Conservation (phyloP, 2,113 vertebrate species). For the Actenoides lindsayi region DNA sequence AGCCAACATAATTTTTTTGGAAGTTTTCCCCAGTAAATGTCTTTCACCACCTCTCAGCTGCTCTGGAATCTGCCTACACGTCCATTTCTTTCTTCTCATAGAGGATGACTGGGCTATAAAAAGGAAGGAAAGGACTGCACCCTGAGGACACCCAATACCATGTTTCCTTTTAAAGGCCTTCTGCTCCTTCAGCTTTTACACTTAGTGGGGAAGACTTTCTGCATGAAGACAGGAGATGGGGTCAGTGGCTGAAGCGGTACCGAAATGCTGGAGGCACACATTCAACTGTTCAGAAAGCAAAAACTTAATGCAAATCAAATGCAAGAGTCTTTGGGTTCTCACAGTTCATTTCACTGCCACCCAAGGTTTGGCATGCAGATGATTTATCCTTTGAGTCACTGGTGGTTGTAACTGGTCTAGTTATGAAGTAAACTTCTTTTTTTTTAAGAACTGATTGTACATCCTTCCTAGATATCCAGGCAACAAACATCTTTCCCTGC, state of each 20-base stretch:
- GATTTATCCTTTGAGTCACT: not conserved
- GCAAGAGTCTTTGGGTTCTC: not conserved
- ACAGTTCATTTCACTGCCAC: not conserved
- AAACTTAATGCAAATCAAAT: not conserved
- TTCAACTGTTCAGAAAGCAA: not conserved
- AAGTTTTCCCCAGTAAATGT: not conserved
- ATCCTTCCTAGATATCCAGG: not conserved
- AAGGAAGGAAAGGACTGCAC: not conserved
- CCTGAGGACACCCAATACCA: not conserved
- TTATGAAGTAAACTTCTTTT: not conserved
- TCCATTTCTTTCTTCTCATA: not conserved
- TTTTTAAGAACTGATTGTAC: not conserved
- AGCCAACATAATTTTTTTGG: not conserved
- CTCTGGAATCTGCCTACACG: not conserved
- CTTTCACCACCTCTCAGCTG: not conserved
- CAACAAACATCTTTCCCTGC: not conserved
- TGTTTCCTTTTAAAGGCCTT: not conserved
- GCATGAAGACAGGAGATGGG: not conserved
- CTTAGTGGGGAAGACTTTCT: not conserved
- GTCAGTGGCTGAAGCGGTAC: not conserved
- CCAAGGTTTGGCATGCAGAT: not conserved
- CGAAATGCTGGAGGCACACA: not conserved
- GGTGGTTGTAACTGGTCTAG: not conserved
- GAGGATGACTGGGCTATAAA: not conserved
- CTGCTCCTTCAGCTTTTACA: not conserved